phyloP scores from a whole-genome alignment of 2,797 vertebrate species.

The Eidolon dupreanum region DNA sequence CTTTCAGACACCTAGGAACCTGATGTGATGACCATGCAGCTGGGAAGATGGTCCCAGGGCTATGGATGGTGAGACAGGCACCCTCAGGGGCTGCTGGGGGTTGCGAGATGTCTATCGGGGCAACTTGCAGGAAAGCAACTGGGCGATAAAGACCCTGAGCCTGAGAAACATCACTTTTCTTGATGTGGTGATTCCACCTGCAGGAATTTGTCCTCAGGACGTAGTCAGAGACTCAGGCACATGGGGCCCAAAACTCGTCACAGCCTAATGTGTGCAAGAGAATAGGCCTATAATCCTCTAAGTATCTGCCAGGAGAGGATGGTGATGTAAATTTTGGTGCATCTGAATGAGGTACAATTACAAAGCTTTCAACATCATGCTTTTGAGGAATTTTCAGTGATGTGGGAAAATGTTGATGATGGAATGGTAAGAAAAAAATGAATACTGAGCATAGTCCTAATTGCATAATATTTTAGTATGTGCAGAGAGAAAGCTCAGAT shows the following conservation, averaged over 20 bases:
- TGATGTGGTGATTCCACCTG: not conserved
- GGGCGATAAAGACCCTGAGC: not conserved
- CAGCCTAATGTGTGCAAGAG: not conserved
- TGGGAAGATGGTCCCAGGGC: not conserved
- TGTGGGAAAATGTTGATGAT: conserved; percentile 59
- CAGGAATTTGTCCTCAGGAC: not conserved
- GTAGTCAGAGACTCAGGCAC: not conserved
- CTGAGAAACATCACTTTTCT: not conserved
- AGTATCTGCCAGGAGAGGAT: not conserved
- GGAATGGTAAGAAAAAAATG: not conserved
- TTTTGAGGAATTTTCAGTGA: conserved; percentile 67
- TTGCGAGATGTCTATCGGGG: fast-evolving
- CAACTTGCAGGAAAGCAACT: not conserved
- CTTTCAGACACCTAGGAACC: not conserved
- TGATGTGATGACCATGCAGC: fast-evolving
- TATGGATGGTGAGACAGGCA: fast-evolving
- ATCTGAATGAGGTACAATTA: conserved; percentile 56
- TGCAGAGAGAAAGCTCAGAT: not conserved
- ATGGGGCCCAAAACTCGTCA: fast-evolving
- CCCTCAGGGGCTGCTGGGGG: fast-evolving
- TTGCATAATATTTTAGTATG: not conserved
- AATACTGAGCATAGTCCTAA: not conserved
- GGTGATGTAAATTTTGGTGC: not conserved
- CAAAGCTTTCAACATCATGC: conserved; percentile 35
- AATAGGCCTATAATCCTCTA: not conserved